Conservation (phyloP, 2,797 vertebrate genomes). For the Notolabrus celidotus region DNA sequence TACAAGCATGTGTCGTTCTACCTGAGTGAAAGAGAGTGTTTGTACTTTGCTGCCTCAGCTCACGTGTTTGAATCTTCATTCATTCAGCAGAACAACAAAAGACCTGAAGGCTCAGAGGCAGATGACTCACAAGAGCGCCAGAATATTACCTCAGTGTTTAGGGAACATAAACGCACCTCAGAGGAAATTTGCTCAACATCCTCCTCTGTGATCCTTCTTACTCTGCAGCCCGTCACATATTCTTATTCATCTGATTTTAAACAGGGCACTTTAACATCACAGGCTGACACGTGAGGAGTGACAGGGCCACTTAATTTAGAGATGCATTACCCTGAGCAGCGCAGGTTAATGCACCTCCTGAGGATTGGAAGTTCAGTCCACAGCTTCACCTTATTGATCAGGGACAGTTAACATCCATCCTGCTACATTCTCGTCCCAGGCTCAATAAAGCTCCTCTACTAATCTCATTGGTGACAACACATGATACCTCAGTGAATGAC, state of each 20-base stretch:
- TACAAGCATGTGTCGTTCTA: too few species aligned
- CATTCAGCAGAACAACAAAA: background rate
- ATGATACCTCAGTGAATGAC: constrained; percentile 14
- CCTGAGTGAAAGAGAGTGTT: too few species aligned
- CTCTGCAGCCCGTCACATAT: background rate
- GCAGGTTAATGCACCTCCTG: constrained; percentile 30
- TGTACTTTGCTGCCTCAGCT: too few species aligned
- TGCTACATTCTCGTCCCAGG: background rate
- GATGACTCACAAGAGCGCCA: background rate
- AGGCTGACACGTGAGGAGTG: background rate
- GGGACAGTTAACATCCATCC: constrained; percentile 25
- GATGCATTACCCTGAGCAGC: constrained; percentile 10
- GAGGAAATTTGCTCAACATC: background rate
- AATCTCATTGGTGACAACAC: constrained; percentile 35
- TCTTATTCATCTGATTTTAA: constrained; percentile 4
- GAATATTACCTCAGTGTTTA: constrained; percentile 25
- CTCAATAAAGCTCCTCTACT: constrained; percentile 30
- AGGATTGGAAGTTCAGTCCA: constrained; percentile 25
- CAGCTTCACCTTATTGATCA: constrained; percentile 44
- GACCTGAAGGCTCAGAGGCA: background rate
- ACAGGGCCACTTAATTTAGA: constrained; percentile 35
- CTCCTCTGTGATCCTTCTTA: background rate
- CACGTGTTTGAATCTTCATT: background rate
- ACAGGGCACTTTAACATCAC: background rate
- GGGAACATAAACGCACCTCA: constrained; percentile 19